phyloP scores from a whole-genome alignment of 2,113 vertebrate species.

The Scatophagus argus region DNA sequence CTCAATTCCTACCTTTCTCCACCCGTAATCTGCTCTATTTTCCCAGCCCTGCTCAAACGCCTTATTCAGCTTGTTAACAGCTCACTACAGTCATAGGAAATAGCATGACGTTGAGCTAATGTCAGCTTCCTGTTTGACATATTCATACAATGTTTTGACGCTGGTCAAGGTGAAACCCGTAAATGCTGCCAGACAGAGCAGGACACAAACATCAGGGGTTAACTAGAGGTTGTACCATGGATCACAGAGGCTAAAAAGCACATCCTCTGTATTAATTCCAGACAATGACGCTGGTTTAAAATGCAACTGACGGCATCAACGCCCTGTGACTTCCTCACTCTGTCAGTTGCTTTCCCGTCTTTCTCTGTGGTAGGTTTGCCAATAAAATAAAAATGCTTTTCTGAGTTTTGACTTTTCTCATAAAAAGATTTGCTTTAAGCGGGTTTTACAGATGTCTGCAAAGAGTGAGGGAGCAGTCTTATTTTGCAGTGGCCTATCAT shows the following conservation, averaged over 20 bases:
- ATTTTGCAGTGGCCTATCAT: not conserved
- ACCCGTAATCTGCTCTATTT: not conserved
- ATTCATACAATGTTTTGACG: slow-evolving; percentile 46
- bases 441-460: slow-evolving; percentile 3
- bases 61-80: slow-evolving; percentile 64
- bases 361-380: not conserved
- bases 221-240: slow-evolving; percentile 43
- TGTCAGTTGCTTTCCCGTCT: slow-evolving; percentile 48
- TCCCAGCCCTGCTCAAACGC: not conserved
- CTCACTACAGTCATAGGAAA: slow-evolving; percentile 72
- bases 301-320: slow-evolving; percentile 20
- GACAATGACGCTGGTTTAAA: slow-evolving; percentile 42
- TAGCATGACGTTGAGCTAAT: slow-evolving; percentile 69
- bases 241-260: slow-evolving; percentile 20
- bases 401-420: not conserved
- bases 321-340: slow-evolving; percentile 30
- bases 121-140: slow-evolving; percentile 75
- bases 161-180: slow-evolving; percentile 69
- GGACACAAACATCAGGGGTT: slow-evolving; percentile 51
- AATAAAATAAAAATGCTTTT: not conserved
- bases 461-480: not conserved
- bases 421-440: not conserved
- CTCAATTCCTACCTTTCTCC: slow-evolving; percentile 27
- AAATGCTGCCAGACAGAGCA: slow-evolving; percentile 43
- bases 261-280: slow-evolving; percentile 34